phyloP scores from a whole-genome alignment of 2,797 vertebrate species.

The Semaprochilodus insignis region DNA sequence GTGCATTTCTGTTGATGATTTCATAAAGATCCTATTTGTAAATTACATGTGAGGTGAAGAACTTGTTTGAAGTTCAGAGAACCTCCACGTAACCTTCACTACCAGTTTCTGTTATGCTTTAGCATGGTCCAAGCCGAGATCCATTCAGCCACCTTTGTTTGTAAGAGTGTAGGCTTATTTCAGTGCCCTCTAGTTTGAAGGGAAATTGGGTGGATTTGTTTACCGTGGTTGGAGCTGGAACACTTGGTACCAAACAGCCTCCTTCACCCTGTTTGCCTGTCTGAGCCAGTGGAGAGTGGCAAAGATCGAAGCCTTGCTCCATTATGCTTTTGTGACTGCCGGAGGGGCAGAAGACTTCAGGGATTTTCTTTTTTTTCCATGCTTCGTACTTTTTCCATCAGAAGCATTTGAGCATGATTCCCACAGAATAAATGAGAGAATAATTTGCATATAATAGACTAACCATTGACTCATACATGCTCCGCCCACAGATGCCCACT shows the following conservation, averaged over 20 bases:
- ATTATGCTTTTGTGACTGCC: conserved; percentile 5
- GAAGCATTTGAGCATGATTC: neutral
- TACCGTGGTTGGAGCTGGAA: neutral
- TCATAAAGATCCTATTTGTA: no score
- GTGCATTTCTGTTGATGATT: no score
- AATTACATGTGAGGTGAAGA: no score
- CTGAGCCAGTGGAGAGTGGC: neutral
- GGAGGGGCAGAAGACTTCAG: neutral
- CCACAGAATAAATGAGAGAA: neutral
- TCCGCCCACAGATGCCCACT: neutral
- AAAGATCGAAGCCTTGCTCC: neutral
- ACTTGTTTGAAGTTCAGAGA: no score
- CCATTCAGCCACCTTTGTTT: neutral
- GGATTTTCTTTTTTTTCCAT: neutral
- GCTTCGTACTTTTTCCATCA: neutral
- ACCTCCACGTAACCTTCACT: no score
- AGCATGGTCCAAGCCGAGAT: neutral
- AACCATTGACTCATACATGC: neutral
- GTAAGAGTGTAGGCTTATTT: neutral
- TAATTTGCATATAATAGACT: neutral
- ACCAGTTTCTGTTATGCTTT: neutral
- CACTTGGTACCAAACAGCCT: neutral
- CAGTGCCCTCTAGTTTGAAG: neutral
- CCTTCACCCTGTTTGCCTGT: neutral
- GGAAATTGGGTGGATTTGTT: neutral